A percentile compares a stretch with the other conserved stretches of the same genome.
Conservation (phyloP, 2,797 vertebrate species). For the Streptopelia turtur region DNA sequence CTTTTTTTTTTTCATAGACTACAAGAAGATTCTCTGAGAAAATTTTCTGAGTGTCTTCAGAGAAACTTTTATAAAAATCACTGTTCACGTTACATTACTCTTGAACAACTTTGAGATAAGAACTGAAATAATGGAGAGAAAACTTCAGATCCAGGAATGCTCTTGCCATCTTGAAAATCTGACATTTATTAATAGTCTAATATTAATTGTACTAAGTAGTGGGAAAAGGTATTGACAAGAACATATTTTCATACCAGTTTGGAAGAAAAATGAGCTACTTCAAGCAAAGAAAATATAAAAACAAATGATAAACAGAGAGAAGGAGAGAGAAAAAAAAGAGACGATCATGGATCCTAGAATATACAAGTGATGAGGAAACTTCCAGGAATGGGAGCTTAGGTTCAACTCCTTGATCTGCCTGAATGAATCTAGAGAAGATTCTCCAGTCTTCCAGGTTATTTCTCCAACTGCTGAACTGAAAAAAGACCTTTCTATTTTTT, state of each 20-base stretch:
- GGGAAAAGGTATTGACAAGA: neutral
- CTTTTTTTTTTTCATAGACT: neutral
- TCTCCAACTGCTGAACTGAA: neutral
- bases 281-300: neutral
- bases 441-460: neutral
- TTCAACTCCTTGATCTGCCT: neutral
- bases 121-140: neutral
- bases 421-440: neutral
- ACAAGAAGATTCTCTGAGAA: neutral
- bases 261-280: neutral
- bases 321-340: neutral
- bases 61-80: neutral
- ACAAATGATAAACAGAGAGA: neutral
- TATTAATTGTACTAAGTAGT: neutral
- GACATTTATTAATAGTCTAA: neutral
- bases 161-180: neutral
- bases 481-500: too few species aligned
- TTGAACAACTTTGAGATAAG: neutral
- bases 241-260: neutral
- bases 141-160: neutral
- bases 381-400: neutral
- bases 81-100: neutral
- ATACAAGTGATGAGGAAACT: neutral
- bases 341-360: neutral
- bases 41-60: neutral